A percentile compares a stretch with the other conserved stretches of the same genome.
phyloP scores from a whole-genome alignment of 2,797 vertebrate genomes.

The Brotula barbata region DNA sequence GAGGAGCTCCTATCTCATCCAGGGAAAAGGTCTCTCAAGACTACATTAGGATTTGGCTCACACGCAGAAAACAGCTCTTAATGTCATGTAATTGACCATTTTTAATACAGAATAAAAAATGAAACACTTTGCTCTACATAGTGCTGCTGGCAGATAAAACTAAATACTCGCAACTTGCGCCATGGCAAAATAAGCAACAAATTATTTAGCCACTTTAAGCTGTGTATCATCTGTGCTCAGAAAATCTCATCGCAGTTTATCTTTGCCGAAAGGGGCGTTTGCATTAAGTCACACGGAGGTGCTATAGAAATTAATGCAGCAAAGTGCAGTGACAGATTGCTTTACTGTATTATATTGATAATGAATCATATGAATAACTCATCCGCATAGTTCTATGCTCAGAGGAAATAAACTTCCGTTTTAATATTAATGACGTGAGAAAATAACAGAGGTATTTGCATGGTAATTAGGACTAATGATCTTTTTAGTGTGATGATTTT shows the following conservation, averaged over 20 bases:
- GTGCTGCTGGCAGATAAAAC: neutral
- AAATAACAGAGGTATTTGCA: slow-evolving; percentile 72
- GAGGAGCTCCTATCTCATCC: slow-evolving; percentile 50
- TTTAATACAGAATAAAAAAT: slow-evolving; percentile 41
- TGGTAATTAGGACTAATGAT: slow-evolving; percentile 74
- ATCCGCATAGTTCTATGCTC: slow-evolving; percentile 50
- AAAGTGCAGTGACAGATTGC: slow-evolving; percentile 3
- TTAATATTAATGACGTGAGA: slow-evolving; percentile 65
- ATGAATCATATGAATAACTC: slow-evolving; percentile 33
- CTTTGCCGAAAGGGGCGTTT: neutral
- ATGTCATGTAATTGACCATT: slow-evolving; percentile 56
- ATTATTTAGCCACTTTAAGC: neutral
- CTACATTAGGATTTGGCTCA: slow-evolving; percentile 36
- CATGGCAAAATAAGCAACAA: slow-evolving; percentile 9
- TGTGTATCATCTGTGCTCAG: neutral
- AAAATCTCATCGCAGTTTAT: neutral
- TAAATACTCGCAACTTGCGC: slow-evolving; percentile 5
- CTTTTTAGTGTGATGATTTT: slow-evolving; percentile 73
- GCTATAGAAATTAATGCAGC: neutral
- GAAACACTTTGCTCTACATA: slow-evolving; percentile 8
- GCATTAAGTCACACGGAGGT: neutral
- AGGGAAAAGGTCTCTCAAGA: slow-evolving; percentile 49
- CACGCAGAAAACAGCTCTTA: slow-evolving; percentile 44
- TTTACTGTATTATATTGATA: slow-evolving; percentile 3
- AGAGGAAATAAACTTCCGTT: slow-evolving; percentile 41